Evolutionary conservation across 1,140 invertebrate genomes (phyloP).

Genomic region (Drosophila pectinifera): DNA sequence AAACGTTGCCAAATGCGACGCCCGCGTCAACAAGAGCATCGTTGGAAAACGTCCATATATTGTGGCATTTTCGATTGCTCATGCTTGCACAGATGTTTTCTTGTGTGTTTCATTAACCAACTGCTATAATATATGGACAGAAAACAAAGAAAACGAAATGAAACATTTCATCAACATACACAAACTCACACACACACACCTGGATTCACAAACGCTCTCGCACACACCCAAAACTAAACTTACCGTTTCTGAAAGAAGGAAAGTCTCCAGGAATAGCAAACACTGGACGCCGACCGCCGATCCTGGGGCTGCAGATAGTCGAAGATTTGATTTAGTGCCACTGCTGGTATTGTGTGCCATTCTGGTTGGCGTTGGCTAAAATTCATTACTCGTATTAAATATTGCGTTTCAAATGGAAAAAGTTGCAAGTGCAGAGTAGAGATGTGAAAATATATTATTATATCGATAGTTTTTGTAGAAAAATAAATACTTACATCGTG

Average conservation of each 20-base stretch:
- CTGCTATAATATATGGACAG: slow-evolving; percentile 15
- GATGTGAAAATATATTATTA: neutral
- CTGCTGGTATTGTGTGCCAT: slow-evolving; percentile 76
- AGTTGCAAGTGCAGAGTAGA: slow-evolving; percentile 41
- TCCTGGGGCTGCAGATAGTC: slow-evolving; percentile 67
- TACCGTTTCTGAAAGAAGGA: slow-evolving; percentile 82
- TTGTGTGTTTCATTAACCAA: slow-evolving; percentile 16
- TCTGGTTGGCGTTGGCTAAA: slow-evolving; percentile 66
- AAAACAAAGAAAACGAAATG: slow-evolving; percentile 32
- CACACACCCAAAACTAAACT: slow-evolving; percentile 32
- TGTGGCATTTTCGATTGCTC: slow-evolving; percentile 21
- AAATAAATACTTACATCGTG: neutral
- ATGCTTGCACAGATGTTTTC: slow-evolving; percentile 19
- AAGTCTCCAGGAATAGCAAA: slow-evolving; percentile 77
- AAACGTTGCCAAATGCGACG: slow-evolving; percentile 35
- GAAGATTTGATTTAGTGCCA: slow-evolving; percentile 79
- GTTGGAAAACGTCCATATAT: slow-evolving; percentile 7
- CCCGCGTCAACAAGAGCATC: slow-evolving; percentile 2
- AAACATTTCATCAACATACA: slow-evolving; percentile 26
- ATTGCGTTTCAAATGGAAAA: slow-evolving; percentile 52
- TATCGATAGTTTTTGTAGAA: slow-evolving; percentile 6
- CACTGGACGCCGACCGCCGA: slow-evolving; percentile 67
- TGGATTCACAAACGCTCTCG: slow-evolving; percentile 11
- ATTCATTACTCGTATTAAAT: slow-evolving; percentile 68
- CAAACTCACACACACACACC: slow-evolving; percentile 12